Conservation (phyloP, 2,113 vertebrate species). For the Notarius quadriscutis region DNA sequence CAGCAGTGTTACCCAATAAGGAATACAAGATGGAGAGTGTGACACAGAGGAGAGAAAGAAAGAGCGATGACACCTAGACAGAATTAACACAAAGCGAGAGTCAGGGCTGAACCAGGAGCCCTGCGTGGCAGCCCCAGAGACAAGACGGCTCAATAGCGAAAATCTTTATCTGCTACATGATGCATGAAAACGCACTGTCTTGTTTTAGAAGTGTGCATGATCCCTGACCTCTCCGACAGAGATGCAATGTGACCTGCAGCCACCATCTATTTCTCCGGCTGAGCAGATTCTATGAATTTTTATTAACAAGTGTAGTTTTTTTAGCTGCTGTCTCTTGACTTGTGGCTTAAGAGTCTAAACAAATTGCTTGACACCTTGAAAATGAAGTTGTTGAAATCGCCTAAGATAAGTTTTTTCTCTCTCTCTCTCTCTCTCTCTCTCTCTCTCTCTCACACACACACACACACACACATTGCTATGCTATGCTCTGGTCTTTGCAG, state of each 20-base stretch:
- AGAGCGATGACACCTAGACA: constrained; percentile 52
- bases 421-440: constrained; percentile 16
- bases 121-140: constrained; percentile 33
- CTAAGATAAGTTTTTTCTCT: constrained; percentile 74
- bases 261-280: constrained; percentile 90
- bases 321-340: constrained; percentile 58
- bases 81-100: constrained; percentile 48
- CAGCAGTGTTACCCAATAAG: constrained; percentile 12
- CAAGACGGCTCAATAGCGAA: constrained; percentile 61
- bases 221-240: constrained; percentile 83
- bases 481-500: background rate
- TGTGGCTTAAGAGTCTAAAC: constrained; percentile 80
- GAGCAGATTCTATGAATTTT: constrained; percentile 99
- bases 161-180: constrained; percentile 97
- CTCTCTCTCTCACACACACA: constrained; percentile 2
- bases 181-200: constrained; percentile 95
- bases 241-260: constrained; percentile 94
- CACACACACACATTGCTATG: background rate
- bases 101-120: background rate
- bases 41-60: constrained; percentile 40
- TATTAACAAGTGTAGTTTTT: constrained; percentile 81
- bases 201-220: constrained; percentile 85
- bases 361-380: constrained; percentile 87
- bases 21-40: constrained; percentile 33
- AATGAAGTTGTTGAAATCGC: constrained; percentile 86